These are phyloP conservation scores for Martes martes DNA, from an alignment of 2,113 vertebrate genomes.

Conservation along the genomic window DNA sequence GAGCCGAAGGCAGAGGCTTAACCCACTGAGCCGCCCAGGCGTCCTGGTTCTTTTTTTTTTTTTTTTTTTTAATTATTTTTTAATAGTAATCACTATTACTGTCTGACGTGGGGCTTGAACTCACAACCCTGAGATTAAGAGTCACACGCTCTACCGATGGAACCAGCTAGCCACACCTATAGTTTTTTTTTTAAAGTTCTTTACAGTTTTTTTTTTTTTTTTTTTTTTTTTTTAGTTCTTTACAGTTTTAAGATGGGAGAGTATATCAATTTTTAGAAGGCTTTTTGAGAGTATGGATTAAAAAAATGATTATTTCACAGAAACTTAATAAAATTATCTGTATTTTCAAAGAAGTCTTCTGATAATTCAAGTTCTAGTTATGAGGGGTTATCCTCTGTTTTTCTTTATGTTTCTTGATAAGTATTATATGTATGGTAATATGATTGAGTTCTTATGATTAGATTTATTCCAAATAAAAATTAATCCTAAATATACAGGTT, in stretches of 20 bases:
- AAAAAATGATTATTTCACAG: neutral
- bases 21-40: no score
- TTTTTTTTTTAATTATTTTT: neutral
- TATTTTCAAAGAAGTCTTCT: neutral
- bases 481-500: neutral
- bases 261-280: neutral
- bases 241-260: neutral
- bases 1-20: no score
- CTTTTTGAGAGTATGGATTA: neutral
- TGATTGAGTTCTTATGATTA: neutral
- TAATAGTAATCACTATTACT: neutral
- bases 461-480: neutral
- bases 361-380: neutral
- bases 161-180: neutral
- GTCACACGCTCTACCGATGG: neutral
- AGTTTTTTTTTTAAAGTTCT: neutral
- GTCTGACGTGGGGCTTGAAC: neutral
- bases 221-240: neutral
- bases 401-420: neutral
- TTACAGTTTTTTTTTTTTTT: no score
- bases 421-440: neutral
- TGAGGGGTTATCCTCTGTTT: neutral
- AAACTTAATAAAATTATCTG: neutral
- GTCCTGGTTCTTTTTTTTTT: neutral
- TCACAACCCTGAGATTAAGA: neutral